These are phyloP conservation scores for Dascyllus trimaculatus DNA, from an alignment of 2,113 vertebrate species.

Conservation along the genomic window DNA sequence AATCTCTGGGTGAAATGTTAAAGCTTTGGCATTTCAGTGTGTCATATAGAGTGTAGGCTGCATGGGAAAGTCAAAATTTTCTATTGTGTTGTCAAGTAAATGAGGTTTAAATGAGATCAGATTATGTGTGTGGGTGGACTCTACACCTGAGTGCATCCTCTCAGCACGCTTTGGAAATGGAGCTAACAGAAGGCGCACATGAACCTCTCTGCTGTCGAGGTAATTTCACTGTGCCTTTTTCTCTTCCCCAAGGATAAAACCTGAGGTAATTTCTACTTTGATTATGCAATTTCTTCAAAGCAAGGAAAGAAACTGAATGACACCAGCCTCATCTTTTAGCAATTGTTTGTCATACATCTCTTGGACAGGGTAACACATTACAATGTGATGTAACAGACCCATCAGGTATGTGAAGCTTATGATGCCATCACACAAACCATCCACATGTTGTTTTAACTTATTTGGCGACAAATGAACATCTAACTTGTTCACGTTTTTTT, in stretches of 20 bases:
- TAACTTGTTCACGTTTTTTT: no score
- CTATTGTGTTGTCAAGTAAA: conserved; percentile 33
- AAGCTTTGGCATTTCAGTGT: conserved; percentile 25
- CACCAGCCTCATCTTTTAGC: background rate
- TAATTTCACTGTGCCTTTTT: background rate
- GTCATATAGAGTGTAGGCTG: background rate
- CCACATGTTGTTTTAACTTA: no score
- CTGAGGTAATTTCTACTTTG: background rate
- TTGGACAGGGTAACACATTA: background rate
- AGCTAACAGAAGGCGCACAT: conserved; percentile 15
- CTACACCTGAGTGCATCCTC: conserved; percentile 30
- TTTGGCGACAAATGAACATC: no score
- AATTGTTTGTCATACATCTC: background rate
- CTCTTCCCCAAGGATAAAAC: background rate
- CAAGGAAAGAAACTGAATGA: background rate
- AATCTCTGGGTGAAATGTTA: conserved; percentile 10
- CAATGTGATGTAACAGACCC: background rate
- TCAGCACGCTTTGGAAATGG: conserved; percentile 14
- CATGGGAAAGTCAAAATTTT: conserved; percentile 29
- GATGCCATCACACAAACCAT: background rate
- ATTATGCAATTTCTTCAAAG: background rate
- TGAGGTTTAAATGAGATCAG: conserved; percentile 39
- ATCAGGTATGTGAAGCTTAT: background rate
- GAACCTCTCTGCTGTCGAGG: conserved; percentile 8
- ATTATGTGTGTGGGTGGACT: conserved; percentile 46